Base-by-base conservation (phyloP, 2,888 invertebrate species). In the Acronicta alni region DNA sequence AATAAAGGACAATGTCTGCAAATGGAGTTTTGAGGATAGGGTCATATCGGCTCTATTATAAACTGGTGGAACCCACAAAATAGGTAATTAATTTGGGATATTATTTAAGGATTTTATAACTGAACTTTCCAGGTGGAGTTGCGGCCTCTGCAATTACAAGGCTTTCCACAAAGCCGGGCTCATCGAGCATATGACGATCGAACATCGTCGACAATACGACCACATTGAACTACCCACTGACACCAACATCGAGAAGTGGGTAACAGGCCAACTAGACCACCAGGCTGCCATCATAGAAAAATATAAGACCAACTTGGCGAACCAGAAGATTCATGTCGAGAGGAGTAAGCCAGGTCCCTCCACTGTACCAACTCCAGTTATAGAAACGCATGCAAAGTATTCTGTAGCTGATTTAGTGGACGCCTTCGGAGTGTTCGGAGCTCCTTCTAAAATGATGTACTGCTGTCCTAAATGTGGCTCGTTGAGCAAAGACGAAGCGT, bases 71-170 rank as follows among this genome's bases (percentile, higher is more conserved):
- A n/a, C n/a, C n/a, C n/a, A n/a, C n/a, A n/a, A n/a, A n/a, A n/a
- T n/a, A n/a, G n/a, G n/a, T n/a, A n/a, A n/a, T n/a, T n/a, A n/a
- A n/a, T n/a, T n/a, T n/a, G n/a, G n/a, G n/a, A n/a, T n/a, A n/a
- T n/a, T n/a, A n/a, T n/a, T n/a, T n/a, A n/a, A 3, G 3, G 12
- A 30, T 0, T 12, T 52, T 10, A 32, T 18, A 9, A 51, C 20
- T 15, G 12, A 51, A 35, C 1, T 38, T 87, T 79, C 12, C 81
- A 96, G 96, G 72, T 96, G 95, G 94, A 90, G 92, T 16, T 96
- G 96, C 77, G 91, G 89, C 16, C 81, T 91, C 2, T 96, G 96
- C 77, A 89, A 93, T 0, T 95, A 95, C 76, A 94, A 94, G 65
- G 95, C 95, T 0, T 95, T 95, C 67, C 95, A 95, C 72, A 93